Percentiles rank a stretch among this genome's conserved stretches.
Conservation (phyloP, 2,113 vertebrate species). For the Gavia stellata region DNA sequence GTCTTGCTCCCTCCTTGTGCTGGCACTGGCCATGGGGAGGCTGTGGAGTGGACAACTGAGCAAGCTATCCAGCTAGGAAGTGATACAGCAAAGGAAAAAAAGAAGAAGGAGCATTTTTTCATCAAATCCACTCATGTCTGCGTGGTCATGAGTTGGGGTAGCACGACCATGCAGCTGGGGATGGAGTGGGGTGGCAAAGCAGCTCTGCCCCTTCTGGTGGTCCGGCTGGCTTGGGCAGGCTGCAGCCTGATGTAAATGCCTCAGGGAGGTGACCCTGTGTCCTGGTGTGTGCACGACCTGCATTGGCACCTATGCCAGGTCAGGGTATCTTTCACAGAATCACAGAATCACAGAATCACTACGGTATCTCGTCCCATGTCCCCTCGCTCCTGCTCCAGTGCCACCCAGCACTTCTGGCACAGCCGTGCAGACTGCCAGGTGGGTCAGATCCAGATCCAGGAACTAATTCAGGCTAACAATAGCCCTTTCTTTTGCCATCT, state of each 20-base stretch:
- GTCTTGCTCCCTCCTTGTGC: background rate
- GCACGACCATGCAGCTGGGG: background rate
- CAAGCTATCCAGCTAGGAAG: background rate
- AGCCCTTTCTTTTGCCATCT: background rate
- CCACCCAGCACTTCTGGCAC: background rate
- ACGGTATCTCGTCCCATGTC: fast-evolving
- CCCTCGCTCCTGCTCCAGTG: background rate
- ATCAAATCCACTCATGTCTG: background rate
- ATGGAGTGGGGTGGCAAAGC: background rate
- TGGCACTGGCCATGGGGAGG: background rate
- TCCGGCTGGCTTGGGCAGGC: background rate
- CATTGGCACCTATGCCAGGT: background rate
- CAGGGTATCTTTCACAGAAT: background rate
- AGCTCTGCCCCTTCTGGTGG: background rate
- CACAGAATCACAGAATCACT: too few relatives aligned
- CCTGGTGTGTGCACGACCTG: background rate
- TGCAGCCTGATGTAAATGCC: background rate
- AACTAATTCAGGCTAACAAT: background rate
- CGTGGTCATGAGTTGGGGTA: background rate
- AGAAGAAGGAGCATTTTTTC: background rate
- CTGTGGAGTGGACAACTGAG: background rate
- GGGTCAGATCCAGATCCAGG: background rate
- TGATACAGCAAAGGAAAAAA: background rate
- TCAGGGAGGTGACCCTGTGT: background rate
- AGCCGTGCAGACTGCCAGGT: fast-evolving